Conservation (phyloP, 2,797 vertebrate species). For the Corythornis leucogaster region DNA sequence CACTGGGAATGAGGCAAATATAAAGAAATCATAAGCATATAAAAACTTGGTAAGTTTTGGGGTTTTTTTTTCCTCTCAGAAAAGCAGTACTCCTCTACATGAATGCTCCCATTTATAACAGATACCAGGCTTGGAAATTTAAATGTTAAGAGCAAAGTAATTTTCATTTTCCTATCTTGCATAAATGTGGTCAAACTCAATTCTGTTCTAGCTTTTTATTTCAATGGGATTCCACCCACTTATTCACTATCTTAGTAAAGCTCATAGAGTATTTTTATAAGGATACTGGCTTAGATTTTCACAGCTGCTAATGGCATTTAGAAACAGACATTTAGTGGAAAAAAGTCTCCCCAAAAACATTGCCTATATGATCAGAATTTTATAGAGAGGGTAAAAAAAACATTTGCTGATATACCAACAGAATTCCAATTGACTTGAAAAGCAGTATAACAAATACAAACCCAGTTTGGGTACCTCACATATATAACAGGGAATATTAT, state of each 20-base stretch:
- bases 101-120: not conserved
- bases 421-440: constrained; percentile 10
- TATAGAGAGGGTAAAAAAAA: not conserved
- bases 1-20: not conserved
- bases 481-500: not conserved
- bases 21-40: not conserved
- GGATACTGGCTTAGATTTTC: not conserved
- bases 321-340: not conserved
- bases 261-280: not conserved
- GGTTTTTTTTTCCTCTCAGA: not conserved
- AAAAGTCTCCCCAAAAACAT: not conserved
- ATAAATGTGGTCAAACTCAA: constrained; percentile 14
- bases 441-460: not conserved
- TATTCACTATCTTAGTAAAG: constrained; percentile 7
- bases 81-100: not conserved
- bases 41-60: not conserved
- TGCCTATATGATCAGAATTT: not conserved
- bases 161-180: constrained; percentile 21
- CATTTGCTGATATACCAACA: not conserved
- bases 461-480: not conserved
- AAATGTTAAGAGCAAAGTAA: not conserved
- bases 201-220: constrained; percentile 17
- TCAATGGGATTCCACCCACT: constrained; percentile 31
- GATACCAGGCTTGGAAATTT: not conserved
- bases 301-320: constrained; percentile 12